These are phyloP conservation scores for Leptothorax acervorum DNA, from an alignment of 2,888 invertebrate genomes.

Conservation along the genomic window DNA sequence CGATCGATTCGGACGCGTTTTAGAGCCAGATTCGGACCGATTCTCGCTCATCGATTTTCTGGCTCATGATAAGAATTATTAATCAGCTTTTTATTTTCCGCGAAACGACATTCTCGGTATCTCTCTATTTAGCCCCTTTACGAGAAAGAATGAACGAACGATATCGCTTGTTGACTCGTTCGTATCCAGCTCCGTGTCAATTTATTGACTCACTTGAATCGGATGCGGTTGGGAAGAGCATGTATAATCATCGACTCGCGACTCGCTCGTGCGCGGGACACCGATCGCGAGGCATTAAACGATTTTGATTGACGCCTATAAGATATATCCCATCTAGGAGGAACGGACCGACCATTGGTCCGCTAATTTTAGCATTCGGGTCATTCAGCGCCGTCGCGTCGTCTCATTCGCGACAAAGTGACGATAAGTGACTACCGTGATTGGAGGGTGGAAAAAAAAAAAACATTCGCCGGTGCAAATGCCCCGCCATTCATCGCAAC, in stretches of 20 bases:
- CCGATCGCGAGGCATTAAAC: neutral
- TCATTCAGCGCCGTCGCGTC: constrained; percentile 5
- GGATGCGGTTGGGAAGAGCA: neutral
- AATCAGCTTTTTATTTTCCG: constrained; percentile 3
- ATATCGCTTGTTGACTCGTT: neutral
- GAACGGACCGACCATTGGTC: neutral
- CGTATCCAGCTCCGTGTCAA: neutral
- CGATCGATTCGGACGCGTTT: constrained; percentile 16
- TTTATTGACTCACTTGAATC: constrained; percentile 27
- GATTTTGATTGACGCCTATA: constrained; percentile 20
- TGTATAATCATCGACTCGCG: constrained; percentile 1
- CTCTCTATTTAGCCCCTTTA: neutral
- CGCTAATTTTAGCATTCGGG: constrained; percentile 29
- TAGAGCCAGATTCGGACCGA: too few species aligned
- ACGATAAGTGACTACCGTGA: constrained; percentile 5
- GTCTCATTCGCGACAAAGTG: constrained; percentile 14
- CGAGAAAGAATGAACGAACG: constrained; percentile 4
- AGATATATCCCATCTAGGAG: neutral
- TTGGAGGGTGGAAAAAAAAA: neutral
- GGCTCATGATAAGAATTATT: constrained; percentile 13
- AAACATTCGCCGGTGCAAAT: neutral
- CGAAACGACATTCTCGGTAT: constrained; percentile 14
- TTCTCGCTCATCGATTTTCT: neutral
- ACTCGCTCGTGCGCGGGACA: constrained; percentile 8
- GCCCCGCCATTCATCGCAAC: constrained; percentile 3